Evolutionary conservation across 2,797 vertebrate genomes (phyloP), one percentile per base, ranked within the genome.

Genomic region (Scomberomorus guttatus): DNA sequence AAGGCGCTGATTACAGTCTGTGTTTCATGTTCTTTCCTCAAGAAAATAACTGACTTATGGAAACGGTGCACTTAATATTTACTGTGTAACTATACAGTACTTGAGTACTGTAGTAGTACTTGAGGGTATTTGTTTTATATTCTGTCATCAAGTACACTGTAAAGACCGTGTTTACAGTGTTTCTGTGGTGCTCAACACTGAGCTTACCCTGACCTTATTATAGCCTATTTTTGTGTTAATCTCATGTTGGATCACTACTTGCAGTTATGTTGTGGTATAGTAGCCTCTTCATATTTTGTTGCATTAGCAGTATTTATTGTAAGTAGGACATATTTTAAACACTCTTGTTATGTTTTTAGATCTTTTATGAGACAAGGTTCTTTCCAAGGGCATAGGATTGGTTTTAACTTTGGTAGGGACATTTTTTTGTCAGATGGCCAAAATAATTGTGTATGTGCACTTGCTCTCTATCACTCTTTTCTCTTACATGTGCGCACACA

Each of bases 181-280:
- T 48, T 64, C 34, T 50, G 27, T 77, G 48, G n/a, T 44, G 48
- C 51, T 63, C 32, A 75, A 25, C 25, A 39, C 22, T 42, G 44
- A 72, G 50, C 29, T 24, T 3, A 20, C 57, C 18, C 15, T 80
- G 80, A 83, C 83, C 75, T 82, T 83, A 46, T 84, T 68, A 44
- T 11, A 59, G 71, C 22, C 50, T 44, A 2, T 65, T 68, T 61
- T 59, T 32, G 27, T 32, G 29, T 64, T 67, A 50, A 57, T 79
- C 61, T 69, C 75, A 18, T 59, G 37, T 55, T 62, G 25, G 25
- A 57, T 58, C 57, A 1, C 24, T 59, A 0, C 42, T 62, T 37
- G n/a, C 20, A 48, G 22, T 25, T n/a, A 29, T 70, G 25, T 58
- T 61, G 24, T 48, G 20, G 39, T 48, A 15, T 24, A 12, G 6